phyloP scores from a whole-genome alignment of 1,140 invertebrate species.

The Heliothis virescens region DNA sequence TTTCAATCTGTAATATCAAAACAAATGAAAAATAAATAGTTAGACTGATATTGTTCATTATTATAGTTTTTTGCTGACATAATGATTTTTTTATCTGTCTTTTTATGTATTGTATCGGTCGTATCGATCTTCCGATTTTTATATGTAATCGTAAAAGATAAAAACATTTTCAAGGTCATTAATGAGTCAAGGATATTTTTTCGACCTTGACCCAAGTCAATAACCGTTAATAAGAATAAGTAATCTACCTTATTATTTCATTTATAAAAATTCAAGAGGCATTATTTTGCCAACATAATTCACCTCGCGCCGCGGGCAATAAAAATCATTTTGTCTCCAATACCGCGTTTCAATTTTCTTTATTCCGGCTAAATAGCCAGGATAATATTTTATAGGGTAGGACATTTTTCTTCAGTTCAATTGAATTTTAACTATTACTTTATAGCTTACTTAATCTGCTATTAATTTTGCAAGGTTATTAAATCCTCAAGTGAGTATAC shows the following conservation, averaged over 20 bases:
- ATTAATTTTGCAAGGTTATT: not conserved
- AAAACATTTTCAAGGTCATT: too few species aligned
- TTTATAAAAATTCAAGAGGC: not conserved
- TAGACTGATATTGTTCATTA: too few species aligned
- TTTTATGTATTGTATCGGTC: too few species aligned
- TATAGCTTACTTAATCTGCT: not conserved
- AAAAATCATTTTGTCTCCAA: not conserved
- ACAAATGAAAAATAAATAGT: too few species aligned
- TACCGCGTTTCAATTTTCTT: slow-evolving; percentile 21
- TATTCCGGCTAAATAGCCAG: not conserved
- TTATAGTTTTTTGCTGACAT: too few species aligned
- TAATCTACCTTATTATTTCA: not conserved
- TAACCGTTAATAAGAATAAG: not conserved
- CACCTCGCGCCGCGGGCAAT: not conserved
- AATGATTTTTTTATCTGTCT: too few species aligned
- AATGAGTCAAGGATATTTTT: not conserved
- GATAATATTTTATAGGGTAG: not conserved
- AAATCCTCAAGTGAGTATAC: too few species aligned
- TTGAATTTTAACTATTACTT: slow-evolving; percentile 1
- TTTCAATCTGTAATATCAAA: too few species aligned
- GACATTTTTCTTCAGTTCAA: too few species aligned
- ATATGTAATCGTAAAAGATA: too few species aligned
- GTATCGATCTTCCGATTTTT: too few species aligned
- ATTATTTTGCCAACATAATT: not conserved
- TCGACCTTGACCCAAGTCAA: not conserved